phyloP scores from a whole-genome alignment of 2,797 vertebrate genomes.

The Clarias fuscus region DNA sequence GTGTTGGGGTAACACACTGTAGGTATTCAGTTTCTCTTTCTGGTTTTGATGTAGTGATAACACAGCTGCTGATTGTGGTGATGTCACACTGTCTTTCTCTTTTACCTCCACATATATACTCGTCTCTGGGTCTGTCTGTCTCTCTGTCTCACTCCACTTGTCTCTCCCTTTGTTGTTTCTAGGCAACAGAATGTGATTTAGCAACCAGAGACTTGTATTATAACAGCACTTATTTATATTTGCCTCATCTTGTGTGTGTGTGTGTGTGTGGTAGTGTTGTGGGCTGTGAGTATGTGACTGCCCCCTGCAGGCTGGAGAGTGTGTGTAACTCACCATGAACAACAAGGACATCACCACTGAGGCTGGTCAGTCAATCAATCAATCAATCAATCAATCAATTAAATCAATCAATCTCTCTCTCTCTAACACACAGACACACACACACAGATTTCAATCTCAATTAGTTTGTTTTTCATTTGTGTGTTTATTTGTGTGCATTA shows the following conservation, averaged over 20 bases:
- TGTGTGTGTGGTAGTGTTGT: constrained; percentile 32
- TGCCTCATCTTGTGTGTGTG: neutral
- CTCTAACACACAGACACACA: neutral
- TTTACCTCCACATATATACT: neutral
- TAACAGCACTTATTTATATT: neutral
- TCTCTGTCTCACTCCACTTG: neutral
- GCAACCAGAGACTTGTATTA: neutral
- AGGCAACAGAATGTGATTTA: constrained; percentile 39
- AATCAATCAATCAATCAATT: no score
- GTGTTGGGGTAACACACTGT: neutral
- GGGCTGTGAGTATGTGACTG: constrained; percentile 52
- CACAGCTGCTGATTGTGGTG: constrained; percentile 14
- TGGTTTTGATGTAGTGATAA: neutral
- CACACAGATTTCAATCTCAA: no score
- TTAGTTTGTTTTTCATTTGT: neutral
- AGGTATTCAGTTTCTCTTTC: constrained; percentile 1
- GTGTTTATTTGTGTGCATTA: neutral
- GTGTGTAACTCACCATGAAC: constrained; percentile 67
- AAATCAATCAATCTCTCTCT: neutral
- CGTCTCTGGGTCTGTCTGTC: neutral
- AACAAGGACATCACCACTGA: constrained; percentile 69
- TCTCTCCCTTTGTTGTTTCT: constrained; percentile 10
- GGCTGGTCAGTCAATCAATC: constrained; percentile 60
- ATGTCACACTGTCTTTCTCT: neutral
- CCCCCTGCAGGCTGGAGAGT: constrained; percentile 51